Evolutionary conservation across 1,140 invertebrate species (phyloP).

Genomic region (Drosophila littoralis): DNA sequence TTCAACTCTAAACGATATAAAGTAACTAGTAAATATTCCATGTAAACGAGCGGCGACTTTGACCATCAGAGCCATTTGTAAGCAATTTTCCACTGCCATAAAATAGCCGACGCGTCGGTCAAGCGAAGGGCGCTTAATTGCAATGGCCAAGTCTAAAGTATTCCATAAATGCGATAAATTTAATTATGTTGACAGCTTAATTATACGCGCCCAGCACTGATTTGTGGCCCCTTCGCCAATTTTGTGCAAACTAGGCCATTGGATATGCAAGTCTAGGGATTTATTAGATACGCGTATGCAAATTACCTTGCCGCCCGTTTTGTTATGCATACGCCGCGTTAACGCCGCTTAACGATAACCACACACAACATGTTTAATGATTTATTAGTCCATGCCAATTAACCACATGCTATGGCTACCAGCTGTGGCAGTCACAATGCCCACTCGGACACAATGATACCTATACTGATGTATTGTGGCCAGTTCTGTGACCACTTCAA

Average conservation of each 20-base stretch:
- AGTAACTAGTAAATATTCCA: constrained; percentile 27
- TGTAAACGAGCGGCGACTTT: background rate
- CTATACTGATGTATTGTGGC: too few relatives aligned
- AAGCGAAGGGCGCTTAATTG: constrained; percentile 10
- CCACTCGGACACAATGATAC: too few relatives aligned
- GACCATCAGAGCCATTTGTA: constrained; percentile 9
- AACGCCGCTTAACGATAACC: background rate
- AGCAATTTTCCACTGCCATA: constrained; percentile 49
- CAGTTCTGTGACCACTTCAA: background rate
- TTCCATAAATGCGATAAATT: constrained; percentile 61
- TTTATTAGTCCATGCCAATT: constrained; percentile 5
- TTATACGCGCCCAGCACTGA: constrained; percentile 57
- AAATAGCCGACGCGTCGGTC: constrained; percentile 12
- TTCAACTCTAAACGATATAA: constrained; percentile 33
- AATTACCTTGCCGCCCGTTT: constrained; percentile 25
- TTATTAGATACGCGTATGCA: constrained; percentile 66
- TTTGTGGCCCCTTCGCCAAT: constrained; percentile 52
- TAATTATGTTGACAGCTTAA: constrained; percentile 78
- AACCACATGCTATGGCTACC: constrained; percentile 12
- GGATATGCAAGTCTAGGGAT: constrained; percentile 72
- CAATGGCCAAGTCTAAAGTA: constrained; percentile 1
- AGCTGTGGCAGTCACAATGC: background rate
- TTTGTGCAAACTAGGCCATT: constrained; percentile 48
- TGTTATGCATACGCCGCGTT: constrained; percentile 35
- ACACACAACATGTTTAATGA: background rate